Evolutionary conservation across 2,888 invertebrate species (phyloP).

Genomic region (Dusona sp.): DNA sequence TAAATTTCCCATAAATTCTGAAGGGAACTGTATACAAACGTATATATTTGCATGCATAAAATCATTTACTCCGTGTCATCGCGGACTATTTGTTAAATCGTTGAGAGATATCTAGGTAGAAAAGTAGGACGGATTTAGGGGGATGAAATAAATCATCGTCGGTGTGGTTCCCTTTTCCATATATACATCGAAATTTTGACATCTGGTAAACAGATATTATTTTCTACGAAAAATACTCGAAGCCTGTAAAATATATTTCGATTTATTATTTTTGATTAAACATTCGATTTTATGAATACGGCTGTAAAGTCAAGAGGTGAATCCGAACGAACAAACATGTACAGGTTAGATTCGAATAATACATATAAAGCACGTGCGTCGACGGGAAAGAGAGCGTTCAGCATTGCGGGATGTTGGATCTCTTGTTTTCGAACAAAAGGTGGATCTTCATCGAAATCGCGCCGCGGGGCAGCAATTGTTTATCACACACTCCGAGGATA

Average conservation of each 20-base stretch:
- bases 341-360: neutral
- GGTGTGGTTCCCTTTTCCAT: neutral
- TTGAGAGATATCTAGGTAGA: conserved; percentile 41
- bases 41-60: conserved; percentile 4
- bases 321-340: neutral
- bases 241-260: neutral
- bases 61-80: conserved; percentile 41
- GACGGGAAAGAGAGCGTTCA: conserved; percentile 49
- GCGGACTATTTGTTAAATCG: conserved; percentile 65
- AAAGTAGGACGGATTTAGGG: conserved; percentile 17
- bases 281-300: neutral
- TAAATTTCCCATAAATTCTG: neutral
- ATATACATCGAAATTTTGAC: neutral
- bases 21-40: neutral
- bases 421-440: conserved; percentile 57
- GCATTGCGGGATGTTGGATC: conserved; percentile 40
- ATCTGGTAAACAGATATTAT: neutral
- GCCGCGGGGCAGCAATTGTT: conserved; percentile 69
- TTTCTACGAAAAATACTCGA: neutral
- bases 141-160: conserved; percentile 36
- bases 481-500: conserved; percentile 60
- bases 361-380: conserved; percentile 19
- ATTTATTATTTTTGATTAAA: conserved; percentile 11
- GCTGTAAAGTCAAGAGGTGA: neutral
- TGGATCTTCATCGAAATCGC: conserved; percentile 58